Conservation (phyloP, 2,797 vertebrate genomes). For the Myripristis murdjan region DNA sequence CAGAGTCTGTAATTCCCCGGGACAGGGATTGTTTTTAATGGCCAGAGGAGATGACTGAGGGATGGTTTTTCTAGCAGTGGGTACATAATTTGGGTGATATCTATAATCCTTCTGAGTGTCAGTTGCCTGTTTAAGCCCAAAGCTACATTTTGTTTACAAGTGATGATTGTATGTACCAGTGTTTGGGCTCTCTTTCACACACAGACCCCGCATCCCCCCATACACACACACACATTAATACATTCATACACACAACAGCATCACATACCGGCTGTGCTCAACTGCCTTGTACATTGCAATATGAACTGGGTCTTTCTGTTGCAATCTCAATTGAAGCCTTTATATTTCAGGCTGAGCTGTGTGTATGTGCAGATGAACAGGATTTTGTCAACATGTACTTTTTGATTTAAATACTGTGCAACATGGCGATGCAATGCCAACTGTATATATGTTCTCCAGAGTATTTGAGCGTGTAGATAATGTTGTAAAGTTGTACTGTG, state of each 20-base stretch:
- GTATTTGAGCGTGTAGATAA: conserved; percentile 98
- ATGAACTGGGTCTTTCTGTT: conserved; percentile 95
- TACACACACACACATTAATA: conserved; percentile 76
- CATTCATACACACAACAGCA: conserved; percentile 68
- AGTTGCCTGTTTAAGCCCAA: conserved; percentile 81
- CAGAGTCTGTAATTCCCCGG: conserved; percentile 56
- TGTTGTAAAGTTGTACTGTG: conserved; percentile 99
- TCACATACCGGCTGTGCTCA: conserved; percentile 91
- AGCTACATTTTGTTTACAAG: conserved; percentile 87
- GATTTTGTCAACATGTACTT: conserved; percentile 93
- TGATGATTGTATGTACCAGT: conserved; percentile 85
- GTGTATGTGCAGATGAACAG: conserved; percentile 93
- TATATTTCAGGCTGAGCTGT: conserved; percentile 93
- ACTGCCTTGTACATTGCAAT: conserved; percentile 98
- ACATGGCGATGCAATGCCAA: conserved; percentile 91
- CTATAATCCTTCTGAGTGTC: conserved; percentile 63
- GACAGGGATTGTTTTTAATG: conserved; percentile 57
- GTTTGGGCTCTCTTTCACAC: conserved; percentile 77
- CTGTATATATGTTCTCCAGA: conserved; percentile 93
- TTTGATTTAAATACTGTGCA: conserved; percentile 95
- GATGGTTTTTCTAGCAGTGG: conserved; percentile 59
- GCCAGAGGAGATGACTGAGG: conserved; percentile 54
- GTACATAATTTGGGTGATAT: conserved; percentile 57
- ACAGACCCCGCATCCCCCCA: conserved; percentile 72
- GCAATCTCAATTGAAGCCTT: conserved; percentile 95